Percentiles rank a stretch among this genome's conserved stretches.
phyloP scores from a whole-genome alignment of 2,797 vertebrate genomes.

The Xyrichtys novacula region DNA sequence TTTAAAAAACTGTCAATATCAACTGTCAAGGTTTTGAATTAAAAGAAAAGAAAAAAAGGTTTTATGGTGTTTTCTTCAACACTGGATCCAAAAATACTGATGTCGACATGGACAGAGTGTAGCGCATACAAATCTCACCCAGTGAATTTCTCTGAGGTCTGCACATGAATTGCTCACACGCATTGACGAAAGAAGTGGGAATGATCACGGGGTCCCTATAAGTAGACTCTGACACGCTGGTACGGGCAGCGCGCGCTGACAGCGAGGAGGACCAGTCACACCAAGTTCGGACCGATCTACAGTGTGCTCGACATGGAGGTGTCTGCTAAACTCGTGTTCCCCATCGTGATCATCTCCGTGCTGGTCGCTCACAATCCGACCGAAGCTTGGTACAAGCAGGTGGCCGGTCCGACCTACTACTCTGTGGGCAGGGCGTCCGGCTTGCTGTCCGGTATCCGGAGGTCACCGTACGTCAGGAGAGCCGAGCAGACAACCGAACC shows the following conservation, averaged over 20 bases:
- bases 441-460: slow-evolving; percentile 85
- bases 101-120: too few relatives aligned
- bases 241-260: slow-evolving; percentile 1
- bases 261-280: background rate
- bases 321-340: slow-evolving; percentile 49
- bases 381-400: slow-evolving; percentile 86
- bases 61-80: too few relatives aligned
- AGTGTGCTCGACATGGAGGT: slow-evolving; percentile 51
- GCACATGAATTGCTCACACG: slow-evolving; percentile 3
- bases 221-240: slow-evolving; percentile 12
- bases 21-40: too few relatives aligned
- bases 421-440: slow-evolving; percentile 89
- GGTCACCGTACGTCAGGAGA: slow-evolving; percentile 75
- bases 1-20: too few relatives aligned
- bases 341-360: slow-evolving; percentile 61
- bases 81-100: too few relatives aligned
- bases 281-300: background rate
- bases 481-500: slow-evolving; percentile 47
- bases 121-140: background rate
- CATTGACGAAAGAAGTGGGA: slow-evolving; percentile 52
- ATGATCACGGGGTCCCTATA: slow-evolving; percentile 64
- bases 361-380: slow-evolving; percentile 70
- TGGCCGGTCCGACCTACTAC: slow-evolving; percentile 81
- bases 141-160: background rate
- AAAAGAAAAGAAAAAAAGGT: too few relatives aligned